phyloP scores from a whole-genome alignment of 2,113 vertebrate species.

The Suricata suricatta region DNA sequence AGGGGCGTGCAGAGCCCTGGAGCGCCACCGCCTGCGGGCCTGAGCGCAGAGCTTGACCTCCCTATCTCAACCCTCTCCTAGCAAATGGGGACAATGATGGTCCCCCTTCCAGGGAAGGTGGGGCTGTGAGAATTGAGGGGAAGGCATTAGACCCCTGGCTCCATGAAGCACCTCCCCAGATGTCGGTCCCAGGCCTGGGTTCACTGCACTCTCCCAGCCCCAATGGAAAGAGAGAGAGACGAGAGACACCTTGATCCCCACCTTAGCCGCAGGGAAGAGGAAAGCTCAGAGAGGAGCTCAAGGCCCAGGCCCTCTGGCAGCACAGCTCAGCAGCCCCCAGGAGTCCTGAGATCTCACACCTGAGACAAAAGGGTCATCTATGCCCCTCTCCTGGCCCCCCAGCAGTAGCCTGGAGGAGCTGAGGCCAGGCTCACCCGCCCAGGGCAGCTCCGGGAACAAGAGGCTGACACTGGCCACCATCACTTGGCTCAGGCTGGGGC shows the following conservation, averaged over 20 bases:
- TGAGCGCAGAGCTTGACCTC: neutral
- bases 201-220: neutral
- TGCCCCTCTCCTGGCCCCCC: neutral
- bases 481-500: neutral
- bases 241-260: neutral
- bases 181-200: neutral
- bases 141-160: neutral
- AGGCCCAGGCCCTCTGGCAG: neutral
- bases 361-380: too few species aligned
- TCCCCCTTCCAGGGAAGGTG: neutral
- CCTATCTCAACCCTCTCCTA: neutral
- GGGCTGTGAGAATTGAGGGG: neutral
- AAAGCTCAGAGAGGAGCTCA: neutral
- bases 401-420: neutral
- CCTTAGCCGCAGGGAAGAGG: neutral
- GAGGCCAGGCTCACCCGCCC: neutral
- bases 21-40: neutral
- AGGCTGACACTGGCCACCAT: neutral
- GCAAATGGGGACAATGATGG: neutral
- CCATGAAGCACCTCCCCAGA: neutral
- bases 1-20: neutral
- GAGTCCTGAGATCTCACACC: neutral
- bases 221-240: neutral
- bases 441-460: neutral
- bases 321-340: neutral